These are phyloP conservation scores for Branchinecta lindahli DNA, from an alignment of 1,140 invertebrate genomes.

Conservation along the genomic window DNA sequence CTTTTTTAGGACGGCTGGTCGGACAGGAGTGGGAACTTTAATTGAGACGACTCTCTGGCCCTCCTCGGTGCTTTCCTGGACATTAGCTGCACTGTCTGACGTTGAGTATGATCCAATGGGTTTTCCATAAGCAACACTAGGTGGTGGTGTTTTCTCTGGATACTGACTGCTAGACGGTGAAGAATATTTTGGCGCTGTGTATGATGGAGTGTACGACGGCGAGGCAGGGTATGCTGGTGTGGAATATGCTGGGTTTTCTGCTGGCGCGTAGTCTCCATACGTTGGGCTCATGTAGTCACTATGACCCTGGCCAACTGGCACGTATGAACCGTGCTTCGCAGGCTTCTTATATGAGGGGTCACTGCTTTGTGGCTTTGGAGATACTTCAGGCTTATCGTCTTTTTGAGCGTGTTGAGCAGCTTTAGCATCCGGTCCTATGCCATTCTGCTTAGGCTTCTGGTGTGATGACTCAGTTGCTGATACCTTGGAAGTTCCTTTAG, in stretches of 20 bases:
- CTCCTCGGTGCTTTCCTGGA: constrained; percentile 7
- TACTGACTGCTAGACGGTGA: neutral
- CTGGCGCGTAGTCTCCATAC: neutral
- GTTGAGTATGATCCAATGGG: no score
- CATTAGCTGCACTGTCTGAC: neutral
- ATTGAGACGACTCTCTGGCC: constrained; percentile 16
- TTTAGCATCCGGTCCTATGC: no score
- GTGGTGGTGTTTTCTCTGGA: neutral
- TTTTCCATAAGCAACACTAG: neutral
- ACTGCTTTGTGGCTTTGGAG: no score
- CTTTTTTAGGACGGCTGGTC: constrained; percentile 18
- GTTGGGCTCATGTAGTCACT: neutral
- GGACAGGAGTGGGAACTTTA: constrained; percentile 18
- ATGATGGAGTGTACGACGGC: neutral
- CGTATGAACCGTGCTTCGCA: no score
- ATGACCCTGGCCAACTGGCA: no score
- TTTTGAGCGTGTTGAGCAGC: no score
- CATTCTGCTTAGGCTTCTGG: no score
- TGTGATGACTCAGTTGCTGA: no score
- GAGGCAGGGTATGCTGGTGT: neutral
- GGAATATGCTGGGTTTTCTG: neutral
- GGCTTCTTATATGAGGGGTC: no score
- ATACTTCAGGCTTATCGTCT: no score
- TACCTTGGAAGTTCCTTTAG: no score
- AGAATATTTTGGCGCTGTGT: neutral